Conservation (phyloP, 2,797 vertebrate species). For the Crypturellus tataupa region DNA sequence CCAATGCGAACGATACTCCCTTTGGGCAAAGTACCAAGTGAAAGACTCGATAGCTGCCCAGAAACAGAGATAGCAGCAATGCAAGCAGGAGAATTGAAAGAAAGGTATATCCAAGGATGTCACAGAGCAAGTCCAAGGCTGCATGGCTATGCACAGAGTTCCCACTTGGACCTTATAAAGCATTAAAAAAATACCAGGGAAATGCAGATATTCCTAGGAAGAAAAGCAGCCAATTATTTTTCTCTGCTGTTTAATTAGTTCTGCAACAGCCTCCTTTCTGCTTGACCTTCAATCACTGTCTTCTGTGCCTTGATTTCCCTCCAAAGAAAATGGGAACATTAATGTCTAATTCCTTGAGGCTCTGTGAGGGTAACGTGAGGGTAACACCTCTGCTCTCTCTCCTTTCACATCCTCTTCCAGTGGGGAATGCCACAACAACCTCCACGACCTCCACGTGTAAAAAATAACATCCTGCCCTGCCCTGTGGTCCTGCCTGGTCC, state of each 20-base stretch:
- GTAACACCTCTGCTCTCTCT: background rate
- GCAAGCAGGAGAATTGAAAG: background rate
- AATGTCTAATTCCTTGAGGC: background rate
- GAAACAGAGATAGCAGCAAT: background rate
- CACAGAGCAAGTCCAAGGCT: background rate
- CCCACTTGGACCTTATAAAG: background rate
- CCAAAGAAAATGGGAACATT: background rate
- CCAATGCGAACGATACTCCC: background rate
- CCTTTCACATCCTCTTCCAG: background rate
- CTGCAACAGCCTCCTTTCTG: background rate
- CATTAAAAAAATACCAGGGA: background rate
- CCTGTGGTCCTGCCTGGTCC: background rate
- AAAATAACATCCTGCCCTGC: background rate
- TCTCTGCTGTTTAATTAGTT: background rate
- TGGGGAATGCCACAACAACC: background rate
- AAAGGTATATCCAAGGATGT: background rate
- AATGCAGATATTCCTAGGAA: background rate
- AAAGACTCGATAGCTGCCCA: background rate
- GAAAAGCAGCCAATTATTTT: background rate
- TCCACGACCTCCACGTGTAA: too few relatives aligned
- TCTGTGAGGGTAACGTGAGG: background rate
- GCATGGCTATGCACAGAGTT: too few relatives aligned
- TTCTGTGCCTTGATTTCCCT: background rate
- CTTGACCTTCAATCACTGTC: background rate
- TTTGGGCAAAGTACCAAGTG: background rate